Percentiles rank a stretch among this genome's conserved stretches.
Conservation (phyloP, 2,113 vertebrate species). For the Pogona vitticeps region DNA sequence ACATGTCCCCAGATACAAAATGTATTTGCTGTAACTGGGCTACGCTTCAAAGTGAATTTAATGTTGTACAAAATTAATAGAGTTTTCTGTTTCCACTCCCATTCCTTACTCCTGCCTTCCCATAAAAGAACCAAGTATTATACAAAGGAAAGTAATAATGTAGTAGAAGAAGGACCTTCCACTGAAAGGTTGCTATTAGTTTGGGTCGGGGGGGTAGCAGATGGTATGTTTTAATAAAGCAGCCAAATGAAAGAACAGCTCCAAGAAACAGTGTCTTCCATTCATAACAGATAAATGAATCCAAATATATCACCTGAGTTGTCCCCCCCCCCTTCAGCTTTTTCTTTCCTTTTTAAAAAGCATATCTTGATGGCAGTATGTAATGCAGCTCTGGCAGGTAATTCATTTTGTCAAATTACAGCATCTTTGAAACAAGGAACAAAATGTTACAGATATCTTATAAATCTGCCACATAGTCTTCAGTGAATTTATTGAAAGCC, state of each 20-base stretch:
- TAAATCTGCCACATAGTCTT: slow-evolving; percentile 19
- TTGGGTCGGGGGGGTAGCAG: background rate
- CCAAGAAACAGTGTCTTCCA: slow-evolving; percentile 17
- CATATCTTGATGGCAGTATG: slow-evolving; percentile 36
- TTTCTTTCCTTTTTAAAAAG: slow-evolving; percentile 17
- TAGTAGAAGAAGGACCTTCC: slow-evolving; percentile 9
- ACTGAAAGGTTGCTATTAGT: background rate
- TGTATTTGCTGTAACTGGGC: background rate
- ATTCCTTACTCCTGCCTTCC: background rate
- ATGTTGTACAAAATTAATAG: background rate
- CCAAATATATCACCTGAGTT: slow-evolving; percentile 11
- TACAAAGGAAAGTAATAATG: background rate
- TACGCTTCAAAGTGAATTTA: slow-evolving; percentile 21
- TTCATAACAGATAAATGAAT: slow-evolving; percentile 15
- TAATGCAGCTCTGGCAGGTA: background rate
- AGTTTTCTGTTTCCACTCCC: background rate
- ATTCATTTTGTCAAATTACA: slow-evolving; percentile 36
- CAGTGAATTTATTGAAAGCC: slow-evolving; percentile 7
- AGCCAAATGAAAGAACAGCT: slow-evolving; percentile 1
- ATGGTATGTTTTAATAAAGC: slow-evolving; percentile 29
- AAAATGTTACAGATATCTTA: slow-evolving; percentile 9
- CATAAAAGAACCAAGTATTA: slow-evolving; percentile 13
- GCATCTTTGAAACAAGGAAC: slow-evolving; percentile 25
- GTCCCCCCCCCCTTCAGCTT: background rate
- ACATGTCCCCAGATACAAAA: background rate